Base-by-base conservation (phyloP, 2,797 vertebrate species). In the Bryconaethiops microstoma region DNA sequence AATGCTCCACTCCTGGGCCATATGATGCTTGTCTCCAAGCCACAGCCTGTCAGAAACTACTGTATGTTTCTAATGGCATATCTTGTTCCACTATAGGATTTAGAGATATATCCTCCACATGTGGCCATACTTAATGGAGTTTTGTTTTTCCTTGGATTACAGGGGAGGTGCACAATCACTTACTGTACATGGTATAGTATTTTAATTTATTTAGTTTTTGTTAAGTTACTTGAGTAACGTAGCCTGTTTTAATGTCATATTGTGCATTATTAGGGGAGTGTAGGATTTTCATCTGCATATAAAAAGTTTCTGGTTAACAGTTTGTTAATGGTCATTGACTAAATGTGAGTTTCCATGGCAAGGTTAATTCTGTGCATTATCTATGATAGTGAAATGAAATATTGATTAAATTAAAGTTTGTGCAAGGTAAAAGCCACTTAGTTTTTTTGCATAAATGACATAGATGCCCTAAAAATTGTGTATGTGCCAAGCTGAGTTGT, bases 331-430 rank as follows among this genome's bases (percentile, higher is more conserved):
- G 35, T 76, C 45, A 77, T 8, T 35, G 67, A 71, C 74, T 77
- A 71, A 50, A 70, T 19, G 57, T 81, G 65, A 70, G 69, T 73
- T 23, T 65, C 42, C 39, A 67, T 67, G 40, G 62, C 48, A 65
- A 77, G 50, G 68, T 80, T 72, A 40, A 42, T 52, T 74, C 39
- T 79, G 77, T 79, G 77, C 80, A 76, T 79, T 63, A 78, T n/a
- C 73, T 65, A 69, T 81, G 68, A 64, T 68, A 64, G 68, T 79
- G 68, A 75, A 67, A 75, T 54, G 1, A 50, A 55, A 5, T 57
- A 60, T 12, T 63, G 48, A 39, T 70, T 10, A 17, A 65, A 50
- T 54, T 55, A 17, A 77, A 40, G 39, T 80, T 40, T 59, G 16
- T 54, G 25, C 42, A 67, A 16, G 25, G n/a, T 50, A 21, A 72